Evolutionary conservation across 2,113 vertebrate genomes (phyloP).

Genomic region (Oreochromis aureus): DNA sequence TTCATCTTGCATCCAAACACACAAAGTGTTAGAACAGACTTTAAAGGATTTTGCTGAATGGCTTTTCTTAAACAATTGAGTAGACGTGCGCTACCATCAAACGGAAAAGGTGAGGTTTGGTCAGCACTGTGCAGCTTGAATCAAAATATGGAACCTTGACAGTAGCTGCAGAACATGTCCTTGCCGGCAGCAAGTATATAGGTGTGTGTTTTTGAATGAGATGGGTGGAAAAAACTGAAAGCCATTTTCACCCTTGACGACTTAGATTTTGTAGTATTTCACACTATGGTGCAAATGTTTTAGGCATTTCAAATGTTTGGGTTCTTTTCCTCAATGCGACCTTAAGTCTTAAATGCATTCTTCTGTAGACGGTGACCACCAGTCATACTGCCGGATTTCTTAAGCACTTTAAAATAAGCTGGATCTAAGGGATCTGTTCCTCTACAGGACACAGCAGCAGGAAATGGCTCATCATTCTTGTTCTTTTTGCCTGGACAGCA

Average conservation of each 20-base stretch:
- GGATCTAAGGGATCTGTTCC: neutral
- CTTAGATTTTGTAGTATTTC: neutral
- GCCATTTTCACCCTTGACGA: neutral
- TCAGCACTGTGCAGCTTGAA: neutral
- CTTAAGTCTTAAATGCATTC: neutral
- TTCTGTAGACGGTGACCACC: neutral
- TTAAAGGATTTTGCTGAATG: neutral
- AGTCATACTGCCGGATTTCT: neutral
- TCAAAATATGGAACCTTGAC: neutral
- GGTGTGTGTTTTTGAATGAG: neutral
- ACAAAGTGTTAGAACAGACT: accelerated
- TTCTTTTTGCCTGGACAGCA: neutral
- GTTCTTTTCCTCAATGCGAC: neutral
- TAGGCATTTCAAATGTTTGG: neutral
- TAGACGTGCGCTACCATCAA: neutral
- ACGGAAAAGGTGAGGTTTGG: neutral
- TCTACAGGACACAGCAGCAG: neutral
- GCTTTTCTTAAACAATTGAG: neutral
- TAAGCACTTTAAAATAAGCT: neutral
- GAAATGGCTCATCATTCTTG: neutral
- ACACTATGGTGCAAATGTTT: neutral
- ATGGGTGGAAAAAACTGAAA: neutral
- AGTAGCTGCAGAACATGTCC: neutral
- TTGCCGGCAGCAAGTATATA: neutral
- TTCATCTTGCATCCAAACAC: neutral